phyloP scores from a whole-genome alignment of 1,140 invertebrate genomes.

The Drosophila carrolli region DNA sequence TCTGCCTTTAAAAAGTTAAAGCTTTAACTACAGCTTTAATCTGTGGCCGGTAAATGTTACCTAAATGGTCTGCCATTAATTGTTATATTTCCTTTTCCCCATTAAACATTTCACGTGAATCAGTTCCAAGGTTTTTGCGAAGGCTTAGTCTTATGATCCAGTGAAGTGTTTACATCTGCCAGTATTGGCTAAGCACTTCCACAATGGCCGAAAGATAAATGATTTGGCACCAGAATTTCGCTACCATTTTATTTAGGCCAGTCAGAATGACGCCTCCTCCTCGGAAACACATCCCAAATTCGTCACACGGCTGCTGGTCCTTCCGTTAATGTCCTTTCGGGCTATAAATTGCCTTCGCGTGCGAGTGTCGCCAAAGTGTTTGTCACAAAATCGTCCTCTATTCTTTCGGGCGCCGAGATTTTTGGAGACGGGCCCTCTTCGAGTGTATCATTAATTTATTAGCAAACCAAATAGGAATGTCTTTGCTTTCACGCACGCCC shows the following conservation, averaged over 20 bases:
- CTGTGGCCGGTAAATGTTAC: neutral
- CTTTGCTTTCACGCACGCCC: constrained; percentile 40
- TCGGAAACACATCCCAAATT: constrained; percentile 23
- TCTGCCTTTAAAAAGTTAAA: neutral
- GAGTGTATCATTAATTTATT: constrained; percentile 81
- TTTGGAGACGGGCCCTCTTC: constrained; percentile 18
- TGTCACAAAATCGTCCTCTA: constrained; percentile 59
- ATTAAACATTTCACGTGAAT: neutral
- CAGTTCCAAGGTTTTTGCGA: neutral
- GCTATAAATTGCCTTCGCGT: constrained; percentile 54
- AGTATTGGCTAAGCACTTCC: constrained; percentile 30
- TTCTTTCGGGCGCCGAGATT: constrained; percentile 54
- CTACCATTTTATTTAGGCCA: constrained; percentile 26
- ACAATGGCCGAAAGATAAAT: constrained; percentile 29
- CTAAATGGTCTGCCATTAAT: neutral
- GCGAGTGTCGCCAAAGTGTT: constrained; percentile 60
- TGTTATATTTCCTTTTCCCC: neutral
- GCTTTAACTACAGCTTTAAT: neutral
- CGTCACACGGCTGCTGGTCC: constrained; percentile 37
- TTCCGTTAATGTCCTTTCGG: constrained; percentile 12
- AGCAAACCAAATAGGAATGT: constrained; percentile 77
- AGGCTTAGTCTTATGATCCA: constrained; percentile 9
- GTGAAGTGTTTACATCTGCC: constrained; percentile 23
- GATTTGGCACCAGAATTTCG: constrained; percentile 12
- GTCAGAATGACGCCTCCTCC: constrained; percentile 31